phyloP scores from a whole-genome alignment of 2,888 invertebrate genomes.

The Philereme transversata region DNA sequence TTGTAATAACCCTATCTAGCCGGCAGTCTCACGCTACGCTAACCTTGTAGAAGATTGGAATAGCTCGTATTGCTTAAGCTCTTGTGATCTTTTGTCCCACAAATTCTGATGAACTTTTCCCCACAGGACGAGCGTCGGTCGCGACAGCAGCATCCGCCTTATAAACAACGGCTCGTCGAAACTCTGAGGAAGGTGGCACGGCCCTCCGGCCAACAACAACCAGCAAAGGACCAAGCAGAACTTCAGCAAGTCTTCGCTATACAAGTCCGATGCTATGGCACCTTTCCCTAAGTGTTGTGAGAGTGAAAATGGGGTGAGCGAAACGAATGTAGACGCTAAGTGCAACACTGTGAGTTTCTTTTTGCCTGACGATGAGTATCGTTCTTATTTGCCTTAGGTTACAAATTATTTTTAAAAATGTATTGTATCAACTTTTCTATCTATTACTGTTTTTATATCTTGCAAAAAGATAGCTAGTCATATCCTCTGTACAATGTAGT shows the following conservation, averaged over 20 bases:
- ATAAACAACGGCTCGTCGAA: conserved; percentile 76
- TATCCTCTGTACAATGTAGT: too few relatives aligned
- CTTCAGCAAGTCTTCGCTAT: conserved; percentile 62
- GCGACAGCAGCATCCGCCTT: conserved; percentile 74
- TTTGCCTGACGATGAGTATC: conserved; percentile 42
- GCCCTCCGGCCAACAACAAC: conserved; percentile 66
- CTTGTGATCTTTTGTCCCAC: too few relatives aligned
- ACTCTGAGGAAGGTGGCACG: conserved; percentile 69
- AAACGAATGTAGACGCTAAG: conserved; percentile 54
- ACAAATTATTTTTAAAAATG: conserved; percentile 2
- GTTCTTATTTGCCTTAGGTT: conserved; percentile 11
- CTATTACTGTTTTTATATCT: background rate
- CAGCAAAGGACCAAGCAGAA: conserved; percentile 63
- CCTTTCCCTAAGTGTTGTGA: conserved; percentile 77
- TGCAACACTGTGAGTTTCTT: conserved; percentile 68
- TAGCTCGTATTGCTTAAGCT: too few relatives aligned
- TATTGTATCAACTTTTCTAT: background rate
- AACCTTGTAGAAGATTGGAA: too few relatives aligned
- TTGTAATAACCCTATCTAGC: too few relatives aligned
- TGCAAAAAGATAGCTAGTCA: too few relatives aligned
- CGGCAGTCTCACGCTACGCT: too few relatives aligned
- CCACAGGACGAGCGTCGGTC: conserved; percentile 69
- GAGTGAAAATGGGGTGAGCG: conserved; percentile 53
- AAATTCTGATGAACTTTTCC: conserved; percentile 6
- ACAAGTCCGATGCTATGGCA: conserved; percentile 57